Base-by-base conservation (phyloP, 2,113 vertebrate species). In the Rhinolophus sinicus region DNA sequence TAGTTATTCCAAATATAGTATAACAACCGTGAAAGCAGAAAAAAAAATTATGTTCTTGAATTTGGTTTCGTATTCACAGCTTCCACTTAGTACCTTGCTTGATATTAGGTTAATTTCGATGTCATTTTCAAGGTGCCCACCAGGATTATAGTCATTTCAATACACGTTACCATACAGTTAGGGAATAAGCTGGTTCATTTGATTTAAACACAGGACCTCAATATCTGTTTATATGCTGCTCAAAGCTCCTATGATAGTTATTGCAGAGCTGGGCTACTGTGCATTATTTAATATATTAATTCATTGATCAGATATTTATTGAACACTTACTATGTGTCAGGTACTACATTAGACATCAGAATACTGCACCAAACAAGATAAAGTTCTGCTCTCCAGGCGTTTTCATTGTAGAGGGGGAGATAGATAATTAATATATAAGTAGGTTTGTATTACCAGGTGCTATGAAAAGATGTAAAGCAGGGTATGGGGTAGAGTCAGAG, bases 1-100 rank as follows among this genome's bases (percentile, higher is more conserved):
- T 95, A 90, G 96, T 96, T 97, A 96, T 95, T 95, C 94, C 95
- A 88, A 93, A 96, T 90, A 85, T 85, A 90, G 86, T 40, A 78
- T 96, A 93, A 95, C 81, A 93, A 90, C 92, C 75, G 73, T 89
- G 93, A 95, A 95, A 93, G 90, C 77, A 86, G 70, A 16, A 50
- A 76, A 72, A 22, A 84, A 56, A 24, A 33, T 91, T 88, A 89
- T 73, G 26, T 93, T 97, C 87, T 86, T 95, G 76, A 93, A 92
- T 88, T 96, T 94, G 89, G 96, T 96, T 92, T 96, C 40, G 69
- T 92, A 88, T 75, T 95, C 87, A 81, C 33, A 95, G 77, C 78
- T 87, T 76, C 89, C 65, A 73, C 65, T 90, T 85, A 92, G 47
- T 65, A 44, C 62, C 54, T 90, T 40, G 92, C 76, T 73, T 26